Conservation (phyloP, 2,888 invertebrate genomes). For the Plagodis dolabraria region DNA sequence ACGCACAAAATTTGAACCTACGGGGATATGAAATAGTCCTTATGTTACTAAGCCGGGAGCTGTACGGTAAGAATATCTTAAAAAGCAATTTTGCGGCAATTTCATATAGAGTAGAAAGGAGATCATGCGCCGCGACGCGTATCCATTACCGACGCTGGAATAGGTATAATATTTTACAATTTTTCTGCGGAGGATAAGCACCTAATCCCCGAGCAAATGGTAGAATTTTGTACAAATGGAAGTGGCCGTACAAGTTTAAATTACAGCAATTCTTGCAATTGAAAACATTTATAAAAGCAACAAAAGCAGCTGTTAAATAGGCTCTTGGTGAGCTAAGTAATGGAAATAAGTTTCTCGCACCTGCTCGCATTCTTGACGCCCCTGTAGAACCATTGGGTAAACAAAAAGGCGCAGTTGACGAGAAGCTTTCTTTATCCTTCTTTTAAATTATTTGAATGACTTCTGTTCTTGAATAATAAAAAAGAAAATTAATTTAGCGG, state of each 20-base stretch:
- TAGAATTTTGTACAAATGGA: conserved; percentile 48
- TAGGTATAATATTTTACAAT: conserved; percentile 30
- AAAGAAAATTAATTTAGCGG: no score
- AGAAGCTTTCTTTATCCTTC: conserved; percentile 2
- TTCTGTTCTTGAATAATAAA: neutral
- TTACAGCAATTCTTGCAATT: conserved; percentile 62
- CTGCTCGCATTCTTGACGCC: conserved; percentile 59
- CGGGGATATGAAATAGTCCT: no score
- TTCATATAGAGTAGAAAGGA: conserved; percentile 26
- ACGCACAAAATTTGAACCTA: no score
- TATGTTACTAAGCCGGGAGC: no score
- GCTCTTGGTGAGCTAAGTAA: conserved; percentile 56
- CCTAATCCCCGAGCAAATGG: conserved; percentile 43
- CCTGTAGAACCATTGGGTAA: conserved; percentile 23
- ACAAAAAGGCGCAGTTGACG: conserved; percentile 25
- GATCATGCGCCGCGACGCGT: conserved; percentile 29
- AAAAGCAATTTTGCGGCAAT: conserved; percentile 29
- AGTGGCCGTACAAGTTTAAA: conserved; percentile 58
- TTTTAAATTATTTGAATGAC: neutral
- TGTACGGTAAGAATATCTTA: conserved; percentile 18
- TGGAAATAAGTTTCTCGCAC: conserved; percentile 63
- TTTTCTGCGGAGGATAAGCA: conserved; percentile 32
- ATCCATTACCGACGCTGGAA: conserved; percentile 27
- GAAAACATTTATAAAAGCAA: conserved; percentile 59
- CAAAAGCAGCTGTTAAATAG: conserved; percentile 59